Conservation (phyloP, 1,140 invertebrate species). For the Orius laevigatus region DNA sequence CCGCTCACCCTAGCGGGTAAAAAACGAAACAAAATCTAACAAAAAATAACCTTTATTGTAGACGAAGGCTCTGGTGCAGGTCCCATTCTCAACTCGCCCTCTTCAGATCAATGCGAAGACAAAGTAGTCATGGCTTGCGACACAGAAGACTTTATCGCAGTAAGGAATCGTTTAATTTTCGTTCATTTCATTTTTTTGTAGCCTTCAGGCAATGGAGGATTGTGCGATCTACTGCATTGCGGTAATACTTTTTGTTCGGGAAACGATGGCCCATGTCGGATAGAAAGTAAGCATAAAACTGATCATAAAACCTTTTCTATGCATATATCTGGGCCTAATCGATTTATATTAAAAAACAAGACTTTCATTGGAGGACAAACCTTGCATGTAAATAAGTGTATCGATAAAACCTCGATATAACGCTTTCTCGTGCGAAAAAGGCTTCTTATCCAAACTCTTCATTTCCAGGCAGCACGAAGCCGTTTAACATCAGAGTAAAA, state of each 20-base stretch:
- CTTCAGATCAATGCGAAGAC: slow-evolving; percentile 42
- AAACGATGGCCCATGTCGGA: slow-evolving; percentile 39
- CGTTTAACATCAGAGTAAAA: slow-evolving; percentile 58
- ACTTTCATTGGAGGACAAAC: too few relatives aligned
- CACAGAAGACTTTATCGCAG: slow-evolving; percentile 62
- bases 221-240: slow-evolving; percentile 57
- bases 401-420: too few relatives aligned
- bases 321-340: too few relatives aligned
- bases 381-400: too few relatives aligned
- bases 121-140: slow-evolving; percentile 63
- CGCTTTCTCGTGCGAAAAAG: too few relatives aligned
- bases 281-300: slow-evolving; percentile 38
- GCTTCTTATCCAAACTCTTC: too few relatives aligned
- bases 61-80: slow-evolving; percentile 27
- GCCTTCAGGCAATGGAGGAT: slow-evolving; percentile 36
- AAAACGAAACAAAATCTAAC: too few relatives aligned
- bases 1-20: slow-evolving; percentile 13
- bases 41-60: slow-evolving; percentile 8
- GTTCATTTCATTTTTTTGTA: slow-evolving; percentile 24
- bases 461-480: slow-evolving; percentile 37
- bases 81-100: slow-evolving; percentile 22
- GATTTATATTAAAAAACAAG: too few relatives aligned
- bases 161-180: slow-evolving; percentile 26
- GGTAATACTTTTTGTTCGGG: slow-evolving; percentile 48
- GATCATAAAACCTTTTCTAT: too few relatives aligned